These are phyloP conservation scores for Ageneiosus marmoratus DNA, from an alignment of 2,113 vertebrate genomes.

Conservation along the genomic window DNA sequence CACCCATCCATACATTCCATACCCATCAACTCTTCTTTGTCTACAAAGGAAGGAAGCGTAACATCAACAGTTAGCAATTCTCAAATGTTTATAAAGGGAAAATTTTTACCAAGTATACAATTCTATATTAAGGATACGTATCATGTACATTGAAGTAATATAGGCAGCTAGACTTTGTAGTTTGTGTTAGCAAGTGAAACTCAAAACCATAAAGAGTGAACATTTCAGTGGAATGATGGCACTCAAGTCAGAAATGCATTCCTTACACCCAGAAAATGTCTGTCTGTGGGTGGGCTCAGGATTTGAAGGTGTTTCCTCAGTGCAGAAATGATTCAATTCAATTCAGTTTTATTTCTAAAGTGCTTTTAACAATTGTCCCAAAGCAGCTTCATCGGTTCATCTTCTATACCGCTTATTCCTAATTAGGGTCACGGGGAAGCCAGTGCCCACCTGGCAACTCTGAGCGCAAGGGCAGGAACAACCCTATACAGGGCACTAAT, in stretches of 20 bases:
- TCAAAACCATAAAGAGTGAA: background rate
- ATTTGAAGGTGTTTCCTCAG: constrained; percentile 55
- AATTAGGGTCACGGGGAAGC: no score
- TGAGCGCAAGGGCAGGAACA: no score
- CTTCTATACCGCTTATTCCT: no score
- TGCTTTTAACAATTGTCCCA: no score
- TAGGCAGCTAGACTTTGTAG: background rate
- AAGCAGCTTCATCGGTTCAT: no score
- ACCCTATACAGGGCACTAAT: no score
- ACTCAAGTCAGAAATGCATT: background rate
- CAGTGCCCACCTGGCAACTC: no score
- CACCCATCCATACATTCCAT: constrained; percentile 57
- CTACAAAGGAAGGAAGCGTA: constrained; percentile 48
- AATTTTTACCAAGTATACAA: background rate
- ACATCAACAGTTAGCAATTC: constrained; percentile 58
- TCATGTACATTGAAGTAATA: background rate
- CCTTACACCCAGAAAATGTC: background rate
- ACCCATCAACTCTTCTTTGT: background rate
- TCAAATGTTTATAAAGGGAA: constrained; percentile 35
- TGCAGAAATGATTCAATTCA: constrained; percentile 63
- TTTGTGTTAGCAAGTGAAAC: constrained; percentile 6
- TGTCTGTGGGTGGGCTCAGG: constrained; percentile 11
- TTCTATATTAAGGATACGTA: background rate
- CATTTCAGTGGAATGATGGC: background rate
- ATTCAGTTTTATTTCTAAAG: no score